phyloP scores from a whole-genome alignment of 2,113 vertebrate species.

The Lepisosteus oculatus region DNA sequence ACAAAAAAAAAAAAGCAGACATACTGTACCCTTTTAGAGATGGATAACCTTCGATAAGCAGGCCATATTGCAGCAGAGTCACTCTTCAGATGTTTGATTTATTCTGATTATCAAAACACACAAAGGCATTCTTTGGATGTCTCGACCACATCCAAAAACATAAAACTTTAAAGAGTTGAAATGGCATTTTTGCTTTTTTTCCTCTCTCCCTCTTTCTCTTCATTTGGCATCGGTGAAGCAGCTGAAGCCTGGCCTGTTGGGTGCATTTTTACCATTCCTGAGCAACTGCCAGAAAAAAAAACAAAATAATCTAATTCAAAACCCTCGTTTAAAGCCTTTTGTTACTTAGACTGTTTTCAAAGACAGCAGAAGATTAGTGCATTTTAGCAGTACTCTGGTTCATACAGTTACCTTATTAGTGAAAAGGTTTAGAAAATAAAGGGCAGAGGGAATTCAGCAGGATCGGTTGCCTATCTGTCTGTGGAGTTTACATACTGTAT shows the following conservation, averaged over 20 bases:
- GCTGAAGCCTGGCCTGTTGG: slow-evolving; percentile 26
- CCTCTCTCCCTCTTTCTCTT: slow-evolving; percentile 10
- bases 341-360: slow-evolving; percentile 2
- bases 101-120: slow-evolving; percentile 54
- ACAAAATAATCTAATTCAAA: slow-evolving; percentile 29
- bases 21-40: background rate
- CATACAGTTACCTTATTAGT: slow-evolving; percentile 4
- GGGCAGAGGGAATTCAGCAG: background rate
- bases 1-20: background rate
- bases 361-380: background rate
- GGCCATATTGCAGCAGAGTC: slow-evolving; percentile 19
- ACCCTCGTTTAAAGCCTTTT: slow-evolving; percentile 9
- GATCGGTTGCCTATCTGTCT: background rate
- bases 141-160: slow-evolving; percentile 43
- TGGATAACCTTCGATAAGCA: background rate
- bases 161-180: slow-evolving; percentile 34
- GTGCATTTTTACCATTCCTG: slow-evolving; percentile 33
- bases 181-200: slow-evolving; percentile 10
- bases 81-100: slow-evolving; percentile 41
- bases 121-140: slow-evolving; percentile 39
- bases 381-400: background rate
- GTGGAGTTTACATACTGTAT: background rate
- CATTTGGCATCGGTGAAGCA: slow-evolving; percentile 29
- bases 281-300: slow-evolving; percentile 25
- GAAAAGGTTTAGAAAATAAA: background rate